Base-by-base conservation (phyloP, 1,140 invertebrate genomes). In the Caenorhabditis latens region DNA sequence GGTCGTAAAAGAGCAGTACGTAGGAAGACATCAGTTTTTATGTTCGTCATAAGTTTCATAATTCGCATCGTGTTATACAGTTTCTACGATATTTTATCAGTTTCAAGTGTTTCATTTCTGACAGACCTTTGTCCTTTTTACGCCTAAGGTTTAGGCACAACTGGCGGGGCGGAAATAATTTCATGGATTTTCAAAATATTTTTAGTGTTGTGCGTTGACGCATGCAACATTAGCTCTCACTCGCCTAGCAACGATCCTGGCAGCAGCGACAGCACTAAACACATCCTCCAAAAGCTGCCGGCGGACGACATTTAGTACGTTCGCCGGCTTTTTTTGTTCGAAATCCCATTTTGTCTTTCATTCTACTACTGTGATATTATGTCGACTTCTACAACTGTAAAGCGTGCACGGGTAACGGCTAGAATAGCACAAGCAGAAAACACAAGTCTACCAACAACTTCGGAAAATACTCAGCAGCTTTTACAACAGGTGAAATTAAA, bases 351-450 rank as follows among this genome's bases (percentile, higher is more conserved):
- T 79, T 50, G 71, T 79, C 71, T 79, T 79, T 79, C 71, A 2
- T 13, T 0, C 24, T 50, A 43, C 43, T 46, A 32, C 42, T 71
- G 65, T 79, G 71, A 79, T 79, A 79, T 53, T 79, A 79, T 79
- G 71, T 79, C 71, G 8, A 50, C 71, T 7, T 79, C 71, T 24
- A 79, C 71, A 24, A 79, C 71, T 79, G 71, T 79, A 4, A 79
- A 79, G 24, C 71, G 71, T 21, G 71, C 71, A 24, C 71, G 71
- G 71, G 71, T 79, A 79, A 79, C 71, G n/a, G 71, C 71, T 42
- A 79, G 71, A 50, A 79, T 79, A 43, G 71, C 71, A 43, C 46
- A 79, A 53, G 71, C 71, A 24, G 71, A 79, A 79, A 79, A 79
- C 46, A 79, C 71, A 50, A 79, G 71, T 79, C 46, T 79, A 24